A percentile compares a stretch with the other conserved stretches of the same genome.
These are phyloP conservation scores for Antheraea mylitta DNA, from an alignment of 1,140 invertebrate genomes.

Conservation along the genomic window DNA sequence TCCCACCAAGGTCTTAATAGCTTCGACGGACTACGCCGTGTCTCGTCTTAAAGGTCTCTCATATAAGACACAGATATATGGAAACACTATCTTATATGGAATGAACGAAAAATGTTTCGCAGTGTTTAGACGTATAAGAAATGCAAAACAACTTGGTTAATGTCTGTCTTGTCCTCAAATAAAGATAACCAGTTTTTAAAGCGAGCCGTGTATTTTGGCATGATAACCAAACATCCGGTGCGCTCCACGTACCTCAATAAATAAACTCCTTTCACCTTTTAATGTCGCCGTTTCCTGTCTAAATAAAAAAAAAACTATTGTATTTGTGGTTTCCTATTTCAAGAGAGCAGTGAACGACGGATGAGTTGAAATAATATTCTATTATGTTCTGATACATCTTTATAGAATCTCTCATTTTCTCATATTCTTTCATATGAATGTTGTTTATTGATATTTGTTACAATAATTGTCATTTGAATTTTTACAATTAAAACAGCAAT, in stretches of 20 bases:
- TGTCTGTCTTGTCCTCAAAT: slow-evolving; percentile 1
- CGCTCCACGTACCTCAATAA: slow-evolving; percentile 31
- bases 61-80: too few relatives aligned
- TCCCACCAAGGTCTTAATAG: too few relatives aligned
- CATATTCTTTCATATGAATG: too few relatives aligned
- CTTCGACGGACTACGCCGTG: too few relatives aligned
- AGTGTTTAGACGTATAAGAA: neutral
- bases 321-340: neutral
- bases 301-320: slow-evolving; percentile 10
- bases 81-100: neutral
- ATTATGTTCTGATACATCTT: neutral
- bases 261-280: slow-evolving; percentile 18
- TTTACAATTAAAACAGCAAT: too few relatives aligned
- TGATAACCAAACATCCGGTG: slow-evolving; percentile 42
- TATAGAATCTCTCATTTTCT: too few relatives aligned
- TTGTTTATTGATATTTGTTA: too few relatives aligned
- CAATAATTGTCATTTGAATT: too few relatives aligned
- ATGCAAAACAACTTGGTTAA: neutral
- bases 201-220: slow-evolving; percentile 16
- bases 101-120: neutral
- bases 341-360: neutral
- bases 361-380: neutral
- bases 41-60: too few relatives aligned
- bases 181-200: slow-evolving; percentile 3
- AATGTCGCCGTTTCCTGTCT: slow-evolving; percentile 16